Base-by-base conservation (phyloP, 2,113 vertebrate genomes). In the Indicator maculatus region DNA sequence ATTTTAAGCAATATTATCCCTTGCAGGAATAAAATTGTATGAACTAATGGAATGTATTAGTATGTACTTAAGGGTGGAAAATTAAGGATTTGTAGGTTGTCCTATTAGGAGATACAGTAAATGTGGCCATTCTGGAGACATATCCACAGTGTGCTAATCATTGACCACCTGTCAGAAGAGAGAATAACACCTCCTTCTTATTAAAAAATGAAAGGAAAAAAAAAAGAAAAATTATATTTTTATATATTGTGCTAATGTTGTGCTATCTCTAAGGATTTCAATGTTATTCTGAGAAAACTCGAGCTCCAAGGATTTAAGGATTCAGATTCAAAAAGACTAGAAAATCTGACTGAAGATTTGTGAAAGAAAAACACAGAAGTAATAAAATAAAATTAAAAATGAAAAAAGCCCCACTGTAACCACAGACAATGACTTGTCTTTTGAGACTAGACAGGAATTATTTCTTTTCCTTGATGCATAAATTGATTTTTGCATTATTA, bases 1-100 rank as follows among this genome's bases (percentile, higher is more conserved):
- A 50, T 85, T 73, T 88, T 94, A 93, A 94, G 83, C 89, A 88
- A 91, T 84, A 94, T 59, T 41, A 38, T 55, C 1, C 2, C 73
- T 86, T 74, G 14, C 7, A 81, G 64, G 41, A 72, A 75, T 13
- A 64, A 33, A 86, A 86, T 21, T 52, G 5, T 71, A 77, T 44
- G 23, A 88, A 78, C 31, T 86, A 88, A 21, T 64, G 63, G 61
- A 81, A 64, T 26, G 8, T n/a, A n/a, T 72, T 24, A 83, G 6
- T 33, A 77, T 44, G 36, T 86, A 60, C 28, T 77, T 69, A 77
- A 88, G 21, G 2, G 33, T 53, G 5, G 26, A 78, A 83, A 77
- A 56, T 31, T 26, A 36, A 74, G 27, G 77, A 50, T 6, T 18
- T n/a, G 26, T n/a, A 21, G 8, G 7, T 80, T 77, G 18, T 50